A percentile compares a stretch with the other conserved stretches of the same genome.
phyloP scores from a whole-genome alignment of 2,888 invertebrate genomes.

The Julus scanicus region DNA sequence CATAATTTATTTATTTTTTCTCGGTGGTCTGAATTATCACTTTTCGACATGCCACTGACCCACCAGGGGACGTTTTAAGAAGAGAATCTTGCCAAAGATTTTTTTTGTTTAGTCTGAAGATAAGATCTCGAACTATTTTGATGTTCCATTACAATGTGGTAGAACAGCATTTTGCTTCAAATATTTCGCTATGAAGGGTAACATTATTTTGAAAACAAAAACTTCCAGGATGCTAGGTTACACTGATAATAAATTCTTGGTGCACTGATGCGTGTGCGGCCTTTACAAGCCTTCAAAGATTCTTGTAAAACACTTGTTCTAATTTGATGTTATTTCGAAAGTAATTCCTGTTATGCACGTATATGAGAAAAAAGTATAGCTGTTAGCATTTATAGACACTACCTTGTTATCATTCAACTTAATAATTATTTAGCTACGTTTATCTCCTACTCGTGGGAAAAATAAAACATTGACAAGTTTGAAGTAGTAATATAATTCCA shows the following conservation, averaged over 20 bases:
- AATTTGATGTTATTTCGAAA: neutral
- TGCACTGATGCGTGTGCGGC: neutral
- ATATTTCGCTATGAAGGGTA: neutral
- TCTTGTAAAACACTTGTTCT: too few relatives aligned
- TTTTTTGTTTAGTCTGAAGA: slow-evolving; percentile 16
- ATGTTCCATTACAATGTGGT: neutral
- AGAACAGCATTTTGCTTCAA: slow-evolving; percentile 18
- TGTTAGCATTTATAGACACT: too few relatives aligned
- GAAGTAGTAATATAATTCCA: too few relatives aligned
- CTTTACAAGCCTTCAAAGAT: too few relatives aligned
- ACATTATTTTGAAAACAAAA: slow-evolving; percentile 16
- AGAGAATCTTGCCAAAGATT: neutral
- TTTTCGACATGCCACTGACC: slow-evolving; percentile 38
- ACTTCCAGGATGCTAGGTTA: neutral
- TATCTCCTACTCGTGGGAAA: too few relatives aligned
- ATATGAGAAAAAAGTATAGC: too few relatives aligned
- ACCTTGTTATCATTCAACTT: too few relatives aligned
- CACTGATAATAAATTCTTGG: neutral
- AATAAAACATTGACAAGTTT: too few relatives aligned
- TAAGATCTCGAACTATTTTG: slow-evolving; percentile 2
- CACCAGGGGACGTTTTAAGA: neutral
- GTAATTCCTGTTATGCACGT: neutral
- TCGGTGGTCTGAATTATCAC: slow-evolving; percentile 36
- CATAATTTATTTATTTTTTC: neutral
- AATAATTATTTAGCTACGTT: too few relatives aligned